Base-by-base conservation (phyloP, 2,888 invertebrate genomes). In the Papilio elwesi region DNA sequence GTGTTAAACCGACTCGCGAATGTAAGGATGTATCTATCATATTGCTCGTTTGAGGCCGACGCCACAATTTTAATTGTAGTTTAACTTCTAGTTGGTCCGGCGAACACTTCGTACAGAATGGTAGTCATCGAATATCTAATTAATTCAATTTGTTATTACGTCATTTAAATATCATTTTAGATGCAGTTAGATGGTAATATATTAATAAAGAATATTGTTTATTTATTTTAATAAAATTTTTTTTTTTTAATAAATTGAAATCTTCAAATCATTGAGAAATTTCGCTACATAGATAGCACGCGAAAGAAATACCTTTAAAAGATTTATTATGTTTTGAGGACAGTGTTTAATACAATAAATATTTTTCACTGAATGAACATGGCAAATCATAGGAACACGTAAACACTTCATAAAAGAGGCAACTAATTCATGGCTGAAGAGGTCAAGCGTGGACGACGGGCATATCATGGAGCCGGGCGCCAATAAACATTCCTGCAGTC, bases 401-500 rank as follows among this genome's bases (percentile, higher is more conserved):
- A 38, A 36, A 59, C n/a, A 36, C 11, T 43, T 47, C 38, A 47
- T 26, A 72, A 38, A 63, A 63, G 63, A 55, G 47, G 15, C 48
- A 53, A 63, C 68, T 53, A 52, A 48, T 70, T 63, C 43, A 43
- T 62, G 15, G 13, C 52, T 62, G 26, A 8, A 43, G 75, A 74
- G 52, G 57, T 64, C 53, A 67, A 63, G 43, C 47, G 49, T 63
- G 51, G 55, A 68, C 38, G 68, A 68, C 57, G 38, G 13, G 78
- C 79, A 76, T 82, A 74, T 70, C 65, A 70, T 75, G 71, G 70
- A 15, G 74, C 77, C 59, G 76, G 77, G 74, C 80, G 75, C 85
- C 88, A 90, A 91, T 90, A 89, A 89, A 90, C 92, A 91, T 91
- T 91, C 89, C 86, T 78, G 82, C 75, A 90, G 91, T 91, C 92